Evolutionary conservation across 2,113 vertebrate genomes (phyloP), one percentile per base, ranked within the genome.

Genomic region (Sphaerodactylus townsendi): DNA sequence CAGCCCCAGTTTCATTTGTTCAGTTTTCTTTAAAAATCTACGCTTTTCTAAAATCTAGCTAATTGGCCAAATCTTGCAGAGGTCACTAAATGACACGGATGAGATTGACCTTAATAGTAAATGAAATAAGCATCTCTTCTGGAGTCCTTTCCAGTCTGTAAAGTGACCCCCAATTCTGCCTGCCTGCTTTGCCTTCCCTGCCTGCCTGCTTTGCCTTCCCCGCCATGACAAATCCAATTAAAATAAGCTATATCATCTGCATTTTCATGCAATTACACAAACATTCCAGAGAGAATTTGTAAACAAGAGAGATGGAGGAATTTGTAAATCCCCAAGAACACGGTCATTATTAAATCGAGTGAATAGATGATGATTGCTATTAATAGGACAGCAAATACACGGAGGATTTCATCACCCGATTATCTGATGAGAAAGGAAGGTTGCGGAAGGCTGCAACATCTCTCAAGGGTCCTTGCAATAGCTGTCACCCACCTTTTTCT

Each of bases 51-150:
- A 92, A 85, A 92, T 73, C 65, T 66, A 0, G 8, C 87, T 90
- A 92, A 93, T 91, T 91, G 88, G 84, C 33, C 91, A 88, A 87
- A 89, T 90, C 90, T 91, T 92, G 74, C 86, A 82, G 56, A 86
- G 90, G 76, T 3, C 25, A 62, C 59, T 25, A 62, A 28, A 25
- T 62, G 59, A 62, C 23, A 62, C 59, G 7, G 2, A 28, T 28
- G 59, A 62, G 59, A 28, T 62, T 9, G 9, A 25, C 23, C 59
- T 25, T 62, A 62, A 62, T 62, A 28, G 21, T 56, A 17, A 21
- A 56, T 56, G 53, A 56, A 28, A 28, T 62, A 62, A 86, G 86
- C 74, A 91, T 83, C 66, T 94, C 70, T 84, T 44, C 25, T 19
- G 91, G 84, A 92, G 81, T 81, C 92, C 50, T 89, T 10, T 8